Percentiles rank a stretch among this genome's conserved stretches.
phyloP scores from a whole-genome alignment of 2,797 vertebrate species.

The Phoeniculus purpureus region DNA sequence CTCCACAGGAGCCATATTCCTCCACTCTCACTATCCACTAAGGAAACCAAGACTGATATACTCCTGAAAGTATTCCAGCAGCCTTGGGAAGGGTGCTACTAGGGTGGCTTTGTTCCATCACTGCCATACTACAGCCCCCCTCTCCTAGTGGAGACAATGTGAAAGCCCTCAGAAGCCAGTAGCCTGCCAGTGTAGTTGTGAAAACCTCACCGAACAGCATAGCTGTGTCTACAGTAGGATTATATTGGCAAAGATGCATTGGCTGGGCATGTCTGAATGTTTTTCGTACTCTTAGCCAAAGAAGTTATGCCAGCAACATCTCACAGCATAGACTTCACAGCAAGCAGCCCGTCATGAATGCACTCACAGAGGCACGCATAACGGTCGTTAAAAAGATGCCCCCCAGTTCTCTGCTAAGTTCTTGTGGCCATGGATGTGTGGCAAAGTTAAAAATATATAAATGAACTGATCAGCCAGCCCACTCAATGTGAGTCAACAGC shows the following conservation, averaged over 20 bases:
- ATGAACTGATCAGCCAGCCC: conserved; percentile 2
- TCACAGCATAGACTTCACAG: neutral
- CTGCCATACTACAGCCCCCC: neutral
- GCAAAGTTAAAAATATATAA: conserved; percentile 4
- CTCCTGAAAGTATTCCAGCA: neutral
- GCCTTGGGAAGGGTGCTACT: neutral
- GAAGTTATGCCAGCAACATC: conserved; percentile 14
- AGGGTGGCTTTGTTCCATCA: neutral
- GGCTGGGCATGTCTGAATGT: neutral
- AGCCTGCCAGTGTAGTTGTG: neutral
- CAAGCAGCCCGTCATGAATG: neutral
- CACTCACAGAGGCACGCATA: neutral
- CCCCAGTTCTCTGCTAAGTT: neutral
- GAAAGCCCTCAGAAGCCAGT: conserved; percentile 10
- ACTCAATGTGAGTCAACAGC: conserved; percentile 34
- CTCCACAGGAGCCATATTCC: neutral
- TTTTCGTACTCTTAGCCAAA: neutral
- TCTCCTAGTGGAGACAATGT: neutral
- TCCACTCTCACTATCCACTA: neutral
- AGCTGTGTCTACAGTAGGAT: conserved; percentile 17
- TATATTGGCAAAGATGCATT: neutral
- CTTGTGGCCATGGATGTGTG: neutral
- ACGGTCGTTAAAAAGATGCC: conserved; percentile 39
- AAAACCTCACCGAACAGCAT: conserved; percentile 14
- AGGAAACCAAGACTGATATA: neutral